Evolutionary conservation across 2,797 vertebrate genomes (phyloP).

Genomic region (Glyptemys insculpta): DNA sequence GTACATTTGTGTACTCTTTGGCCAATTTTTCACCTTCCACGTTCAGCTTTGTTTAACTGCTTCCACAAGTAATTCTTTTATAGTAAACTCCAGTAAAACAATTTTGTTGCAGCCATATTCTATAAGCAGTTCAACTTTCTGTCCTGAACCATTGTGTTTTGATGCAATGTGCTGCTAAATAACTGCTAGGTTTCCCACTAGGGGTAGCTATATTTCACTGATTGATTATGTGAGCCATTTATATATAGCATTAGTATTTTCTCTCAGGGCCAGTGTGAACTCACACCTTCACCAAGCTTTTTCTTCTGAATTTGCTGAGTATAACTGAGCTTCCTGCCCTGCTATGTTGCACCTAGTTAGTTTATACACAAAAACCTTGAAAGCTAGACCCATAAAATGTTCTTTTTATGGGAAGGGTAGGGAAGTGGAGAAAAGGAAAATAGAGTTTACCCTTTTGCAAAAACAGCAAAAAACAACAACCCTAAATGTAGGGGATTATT

Average conservation of each 20-base stretch:
- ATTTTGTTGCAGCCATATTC: conserved; percentile 42
- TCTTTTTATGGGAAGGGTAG: not conserved
- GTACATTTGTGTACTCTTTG: conserved; percentile 30
- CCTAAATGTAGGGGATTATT: not conserved
- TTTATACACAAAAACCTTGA: not conserved
- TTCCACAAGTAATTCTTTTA: conserved; percentile 13
- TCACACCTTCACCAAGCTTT: not conserved
- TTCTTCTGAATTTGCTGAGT: not conserved
- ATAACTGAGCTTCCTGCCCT: not conserved
- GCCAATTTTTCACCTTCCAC: conserved; percentile 9
- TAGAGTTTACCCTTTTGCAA: accelerated
- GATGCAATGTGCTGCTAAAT: conserved; percentile 10
- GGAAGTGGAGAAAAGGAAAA: not conserved
- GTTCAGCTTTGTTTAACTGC: not conserved
- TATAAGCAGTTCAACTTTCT: not conserved
- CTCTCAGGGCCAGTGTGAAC: not conserved
- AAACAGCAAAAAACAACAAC: not conserved
- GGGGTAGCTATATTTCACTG: not conserved
- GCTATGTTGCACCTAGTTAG: not conserved
- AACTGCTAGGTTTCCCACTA: conserved; percentile 23
- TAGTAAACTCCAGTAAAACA: conserved; percentile 19
- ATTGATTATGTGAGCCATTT: conserved; percentile 11
- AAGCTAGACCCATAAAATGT: not conserved
- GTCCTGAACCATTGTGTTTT: conserved; percentile 28
- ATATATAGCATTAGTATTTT: not conserved